Conservation (phyloP, 2,797 vertebrate genomes). For the Cyclopterus lumpus region DNA sequence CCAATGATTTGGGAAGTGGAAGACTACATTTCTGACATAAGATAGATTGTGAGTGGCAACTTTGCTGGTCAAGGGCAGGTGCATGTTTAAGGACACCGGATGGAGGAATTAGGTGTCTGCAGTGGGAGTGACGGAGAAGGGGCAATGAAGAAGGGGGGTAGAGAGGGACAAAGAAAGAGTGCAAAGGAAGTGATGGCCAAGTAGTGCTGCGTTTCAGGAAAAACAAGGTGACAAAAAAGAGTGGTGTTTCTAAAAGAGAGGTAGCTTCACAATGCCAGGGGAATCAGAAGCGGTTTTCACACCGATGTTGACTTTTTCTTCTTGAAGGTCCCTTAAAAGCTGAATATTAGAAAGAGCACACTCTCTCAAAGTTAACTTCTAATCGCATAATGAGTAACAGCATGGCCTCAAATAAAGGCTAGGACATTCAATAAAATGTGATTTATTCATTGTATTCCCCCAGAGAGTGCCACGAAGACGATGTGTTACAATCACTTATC, state of each 20-base stretch:
- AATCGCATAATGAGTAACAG: slow-evolving; percentile 34
- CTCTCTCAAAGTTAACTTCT: slow-evolving; percentile 43
- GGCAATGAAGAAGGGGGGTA: background rate
- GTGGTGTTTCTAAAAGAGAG: slow-evolving; percentile 32
- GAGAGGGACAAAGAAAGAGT: slow-evolving; percentile 23
- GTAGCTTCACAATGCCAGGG: slow-evolving; percentile 31
- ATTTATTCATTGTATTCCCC: slow-evolving; percentile 50
- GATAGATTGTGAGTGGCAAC: slow-evolving; percentile 38
- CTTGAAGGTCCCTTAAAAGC: slow-evolving; percentile 50
- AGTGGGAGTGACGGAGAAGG: slow-evolving; percentile 29
- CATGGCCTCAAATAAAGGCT: slow-evolving; percentile 33
- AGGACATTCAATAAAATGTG: slow-evolving; percentile 35
- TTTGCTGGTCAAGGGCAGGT: slow-evolving; percentile 56
- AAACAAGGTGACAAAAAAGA: slow-evolving; percentile 69
- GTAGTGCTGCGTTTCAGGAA: slow-evolving; percentile 42
- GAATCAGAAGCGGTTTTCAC: slow-evolving; percentile 41
- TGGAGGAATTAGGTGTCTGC: slow-evolving; percentile 35
- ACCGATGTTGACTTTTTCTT: slow-evolving; percentile 24
- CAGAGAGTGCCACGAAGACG: slow-evolving; percentile 27
- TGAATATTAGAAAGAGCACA: slow-evolving; percentile 18
- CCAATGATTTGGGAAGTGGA: slow-evolving; percentile 55
- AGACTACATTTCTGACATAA: slow-evolving; percentile 41
- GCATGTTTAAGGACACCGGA: slow-evolving; percentile 42
- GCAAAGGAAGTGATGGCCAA: slow-evolving; percentile 29
- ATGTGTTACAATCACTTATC: slow-evolving; percentile 55